These are phyloP conservation scores for Diplazon laetatorius DNA, from an alignment of 2,888 invertebrate species.

Conservation along the genomic window DNA sequence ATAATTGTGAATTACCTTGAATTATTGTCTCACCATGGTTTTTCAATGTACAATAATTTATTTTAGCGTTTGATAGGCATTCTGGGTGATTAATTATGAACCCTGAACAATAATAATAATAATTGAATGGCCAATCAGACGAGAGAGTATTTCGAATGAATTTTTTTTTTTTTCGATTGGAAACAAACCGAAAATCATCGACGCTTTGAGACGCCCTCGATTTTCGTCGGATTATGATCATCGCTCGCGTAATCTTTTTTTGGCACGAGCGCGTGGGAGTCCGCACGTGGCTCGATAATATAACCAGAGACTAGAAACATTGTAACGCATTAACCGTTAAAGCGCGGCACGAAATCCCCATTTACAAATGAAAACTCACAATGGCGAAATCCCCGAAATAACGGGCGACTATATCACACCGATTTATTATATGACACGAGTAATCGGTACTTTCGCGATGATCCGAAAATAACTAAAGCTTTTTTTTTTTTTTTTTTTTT, in stretches of 20 bases:
- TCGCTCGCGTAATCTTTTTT: slow-evolving; percentile 56
- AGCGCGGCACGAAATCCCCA: neutral
- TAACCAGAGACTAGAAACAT: slow-evolving; percentile 52
- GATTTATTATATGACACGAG: neutral
- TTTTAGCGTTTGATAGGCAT: too few relatives aligned
- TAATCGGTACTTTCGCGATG: neutral
- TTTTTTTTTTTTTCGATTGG: too few relatives aligned
- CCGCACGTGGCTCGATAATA: slow-evolving; percentile 58
- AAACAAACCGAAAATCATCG: neutral
- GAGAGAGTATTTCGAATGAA: too few relatives aligned
- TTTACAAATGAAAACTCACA: neutral
- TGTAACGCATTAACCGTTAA: slow-evolving; percentile 55
- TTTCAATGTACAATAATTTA: too few relatives aligned
- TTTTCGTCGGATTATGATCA: slow-evolving; percentile 37
- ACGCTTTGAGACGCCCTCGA: slow-evolving; percentile 11
- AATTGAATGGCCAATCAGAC: too few relatives aligned
- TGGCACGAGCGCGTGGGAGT: slow-evolving; percentile 63
- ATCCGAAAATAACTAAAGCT: neutral
- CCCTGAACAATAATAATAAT: too few relatives aligned
- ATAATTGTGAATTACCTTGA: too few relatives aligned
- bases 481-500: too few relatives aligned
- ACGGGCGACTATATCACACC: neutral
- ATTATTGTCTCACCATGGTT: too few relatives aligned
- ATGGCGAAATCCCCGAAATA: slow-evolving; percentile 7
- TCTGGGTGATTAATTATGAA: too few relatives aligned